Evolutionary conservation across 2,797 vertebrate genomes (phyloP).

Genomic region (Potorous gilbertii): DNA sequence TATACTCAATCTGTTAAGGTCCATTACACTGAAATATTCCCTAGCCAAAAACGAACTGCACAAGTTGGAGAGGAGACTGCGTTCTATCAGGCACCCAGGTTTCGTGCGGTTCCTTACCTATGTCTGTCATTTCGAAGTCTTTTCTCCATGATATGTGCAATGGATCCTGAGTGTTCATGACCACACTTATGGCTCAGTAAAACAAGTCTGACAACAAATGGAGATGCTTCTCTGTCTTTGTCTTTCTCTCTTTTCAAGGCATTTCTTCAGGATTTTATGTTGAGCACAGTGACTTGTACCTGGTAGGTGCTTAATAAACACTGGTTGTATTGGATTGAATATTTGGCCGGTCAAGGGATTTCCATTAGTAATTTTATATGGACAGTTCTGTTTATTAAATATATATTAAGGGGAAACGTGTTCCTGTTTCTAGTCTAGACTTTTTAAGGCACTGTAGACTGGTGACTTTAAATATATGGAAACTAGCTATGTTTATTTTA

Average conservation of each 20-base stretch:
- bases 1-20: not conserved
- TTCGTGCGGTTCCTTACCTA: not conserved
- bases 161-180: not conserved
- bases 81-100: not conserved
- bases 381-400: constrained; percentile 80
- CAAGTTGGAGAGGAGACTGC: not conserved
- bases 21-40: not conserved
- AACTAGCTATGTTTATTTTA: constrained; percentile 79
- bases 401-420: constrained; percentile 78
- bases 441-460: constrained; percentile 61
- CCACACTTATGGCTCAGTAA: constrained; percentile 7
- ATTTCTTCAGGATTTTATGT: constrained; percentile 40
- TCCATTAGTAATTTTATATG: constrained; percentile 76
- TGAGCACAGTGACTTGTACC: constrained; percentile 32
- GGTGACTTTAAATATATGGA: constrained; percentile 74
- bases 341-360: constrained; percentile 58
- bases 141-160: not conserved
- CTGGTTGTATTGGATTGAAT: not conserved
- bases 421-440: constrained; percentile 75
- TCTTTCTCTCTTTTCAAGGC: constrained; percentile 30
- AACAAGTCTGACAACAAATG: constrained; percentile 46
- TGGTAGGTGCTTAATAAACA: not conserved
- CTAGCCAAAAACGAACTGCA: not conserved
- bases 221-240: constrained; percentile 7
- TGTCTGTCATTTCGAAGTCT: not conserved